Evolutionary conservation across 1,140 invertebrate species (phyloP).

Genomic region (Caerostris darwini): DNA sequence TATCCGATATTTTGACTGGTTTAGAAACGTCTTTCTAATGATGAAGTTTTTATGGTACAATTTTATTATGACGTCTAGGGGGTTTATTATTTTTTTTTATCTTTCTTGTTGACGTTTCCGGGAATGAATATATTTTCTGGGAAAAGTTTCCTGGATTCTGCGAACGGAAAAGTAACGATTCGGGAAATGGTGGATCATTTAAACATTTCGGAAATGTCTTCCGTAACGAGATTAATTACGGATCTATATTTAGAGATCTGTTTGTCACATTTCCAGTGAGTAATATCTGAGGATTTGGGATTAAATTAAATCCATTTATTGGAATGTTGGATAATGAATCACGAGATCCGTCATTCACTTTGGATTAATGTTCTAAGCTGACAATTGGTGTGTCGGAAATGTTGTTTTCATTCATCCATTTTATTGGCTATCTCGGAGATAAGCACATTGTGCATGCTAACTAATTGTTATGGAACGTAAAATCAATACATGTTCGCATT

Average conservation of each 20-base stretch:
- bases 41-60: conserved; percentile 34
- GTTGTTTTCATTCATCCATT: background rate
- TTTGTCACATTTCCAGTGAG: background rate
- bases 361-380: background rate
- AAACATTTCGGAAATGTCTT: background rate
- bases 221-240: background rate
- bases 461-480: background rate
- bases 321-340: background rate
- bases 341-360: background rate
- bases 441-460: background rate
- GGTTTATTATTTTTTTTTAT: conserved; percentile 5
- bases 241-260: background rate
- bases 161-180: background rate
- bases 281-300: background rate
- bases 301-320: conserved; percentile 6
- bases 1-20: conserved; percentile 34
- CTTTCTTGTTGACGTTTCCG: background rate
- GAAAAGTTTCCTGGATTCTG: background rate
- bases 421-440: background rate
- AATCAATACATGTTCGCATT: background rate
- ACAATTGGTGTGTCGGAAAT: background rate
- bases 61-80: conserved; percentile 44
- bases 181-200: background rate
- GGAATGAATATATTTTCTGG: conserved; percentile 18
- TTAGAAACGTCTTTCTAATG: conserved; percentile 56